Base-by-base conservation (phyloP, 2,888 invertebrate species). In the Ophioninae sp. region DNA sequence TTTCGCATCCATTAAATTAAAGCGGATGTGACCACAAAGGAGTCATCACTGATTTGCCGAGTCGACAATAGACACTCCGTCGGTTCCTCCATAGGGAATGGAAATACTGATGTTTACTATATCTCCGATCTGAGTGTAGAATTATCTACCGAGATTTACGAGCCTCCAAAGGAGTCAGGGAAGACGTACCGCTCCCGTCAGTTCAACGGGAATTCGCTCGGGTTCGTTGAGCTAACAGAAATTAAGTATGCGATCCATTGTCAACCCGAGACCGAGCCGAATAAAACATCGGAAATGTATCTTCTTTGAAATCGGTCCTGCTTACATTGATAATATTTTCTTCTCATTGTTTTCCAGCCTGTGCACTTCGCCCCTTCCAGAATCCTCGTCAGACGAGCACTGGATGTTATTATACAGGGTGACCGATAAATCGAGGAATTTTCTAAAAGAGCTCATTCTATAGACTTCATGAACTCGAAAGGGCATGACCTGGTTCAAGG, bases 1-100 rank as follows among this genome's bases (percentile, higher is more conserved):
- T 58, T 30, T 37, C 44, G 13, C 51, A 81, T 41, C 37, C 77
- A 77, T 71, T 64, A 61, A 44, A 68, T 77, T 69, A 73, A 77
- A 77, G 77, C 58, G 58, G 64, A 72, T 72, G 63, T 64, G 30
- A 44, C 67, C 72, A 67, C 81, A 30, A 65, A 64, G 76, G 72
- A 39, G 77, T 51, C 67, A 81, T 81, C 77, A 61, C 30, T 71
- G 51, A 72, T 73, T 77, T 77, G 72, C 65, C 61, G 72, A 61
- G 39, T 41, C 37, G 76, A 77, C 72, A 72, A 67, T 63, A 59
- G 72, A 76, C 69, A 72, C 58, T 71, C 37, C 58, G 22, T 44
- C 37, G 73, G 68, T 56, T 63, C 67, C n/a, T 65, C 72, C 44
- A 72, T 72, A 51, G 71, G n/a, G 22, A 51, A 76, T 51, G 61